Conservation (phyloP, 2,888 invertebrate genomes). For the Nomada fucata region DNA sequence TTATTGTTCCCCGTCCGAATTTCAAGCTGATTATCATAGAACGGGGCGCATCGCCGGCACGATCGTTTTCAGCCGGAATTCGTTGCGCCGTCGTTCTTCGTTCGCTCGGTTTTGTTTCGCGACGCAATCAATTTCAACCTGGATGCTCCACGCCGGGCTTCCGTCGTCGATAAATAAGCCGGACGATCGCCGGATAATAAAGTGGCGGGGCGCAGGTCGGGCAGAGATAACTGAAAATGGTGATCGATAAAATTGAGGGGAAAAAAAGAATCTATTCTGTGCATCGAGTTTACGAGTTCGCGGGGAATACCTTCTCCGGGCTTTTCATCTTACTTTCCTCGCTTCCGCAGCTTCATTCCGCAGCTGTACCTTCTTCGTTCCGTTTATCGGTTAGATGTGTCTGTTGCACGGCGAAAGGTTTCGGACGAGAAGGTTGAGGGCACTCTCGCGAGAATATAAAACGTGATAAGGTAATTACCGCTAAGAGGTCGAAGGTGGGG, state of each 20-base stretch:
- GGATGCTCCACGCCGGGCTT: slow-evolving; percentile 50
- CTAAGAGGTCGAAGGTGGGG: neutral
- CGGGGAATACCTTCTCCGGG: slow-evolving; percentile 13
- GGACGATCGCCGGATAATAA: slow-evolving; percentile 57
- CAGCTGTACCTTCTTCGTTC: neutral
- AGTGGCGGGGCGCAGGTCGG: slow-evolving; percentile 31
- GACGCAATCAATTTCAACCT: slow-evolving; percentile 54
- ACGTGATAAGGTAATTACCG: slow-evolving; percentile 23
- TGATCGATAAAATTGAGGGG: slow-evolving; percentile 9
- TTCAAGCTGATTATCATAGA: slow-evolving; percentile 37
- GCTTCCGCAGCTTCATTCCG: neutral
- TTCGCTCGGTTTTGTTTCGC: slow-evolving; percentile 48
- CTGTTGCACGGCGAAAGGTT: slow-evolving; percentile 16
- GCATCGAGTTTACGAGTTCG: slow-evolving; percentile 42
- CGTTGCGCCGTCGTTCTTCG: neutral
- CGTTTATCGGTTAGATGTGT: slow-evolving; percentile 20
- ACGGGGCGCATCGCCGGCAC: slow-evolving; percentile 11
- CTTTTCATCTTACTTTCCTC: slow-evolving; percentile 6
- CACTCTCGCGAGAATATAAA: slow-evolving; percentile 2
- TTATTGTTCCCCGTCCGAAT: slow-evolving; percentile 36
- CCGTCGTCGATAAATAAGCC: slow-evolving; percentile 54
- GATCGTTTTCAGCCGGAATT: slow-evolving; percentile 38
- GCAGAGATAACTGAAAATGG: neutral
- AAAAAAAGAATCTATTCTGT: slow-evolving; percentile 15
- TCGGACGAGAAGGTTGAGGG: neutral